Base-by-base conservation (phyloP, 2,888 invertebrate genomes). In the Pelosia muscerda region DNA sequence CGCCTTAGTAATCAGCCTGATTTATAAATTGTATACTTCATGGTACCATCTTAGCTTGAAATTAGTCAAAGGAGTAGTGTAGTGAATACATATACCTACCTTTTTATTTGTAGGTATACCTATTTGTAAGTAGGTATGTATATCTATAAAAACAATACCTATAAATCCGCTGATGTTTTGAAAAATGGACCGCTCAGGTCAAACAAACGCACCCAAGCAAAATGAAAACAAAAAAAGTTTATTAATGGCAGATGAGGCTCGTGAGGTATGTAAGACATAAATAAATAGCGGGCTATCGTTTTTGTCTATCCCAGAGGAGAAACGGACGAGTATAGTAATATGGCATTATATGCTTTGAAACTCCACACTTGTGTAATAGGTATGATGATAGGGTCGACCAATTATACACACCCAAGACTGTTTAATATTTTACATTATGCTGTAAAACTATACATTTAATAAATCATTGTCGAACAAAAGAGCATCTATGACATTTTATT, bases 201-300 rank as follows among this genome's bases (percentile, higher is more conserved):
- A n/a, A 19, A 49, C 49, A n/a, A 19, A 49, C 49, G 9, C 19
- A 49, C 49, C 9, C n/a, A 49, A 3, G 15, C 5, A 19, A 8
- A n/a, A 49, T 49, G n/a, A 49, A 49, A n/a, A 49, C 49, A 49
- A 49, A 49, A n/a, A 42, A 49, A 49, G 49, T n/a, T n/a, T 49
- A 49, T 49, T 49, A 49, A 49, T 49, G 49, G 49, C 6, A 49
- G 19, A 19, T n/a, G 19, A 19, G 19, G n/a, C n/a, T 49, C n/a
- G n/a, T n/a, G 49, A 49, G 49, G 49, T 49, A n/a, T 49, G 49
- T 49, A 49, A 49, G 49, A 49, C 49, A n/a, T 49, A 49, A 49
- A 49, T 49, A 49, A 49, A 49, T 49, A 49, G 49, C n/a, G n/a
- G 9, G n/a, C 49, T n/a, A n/a, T 9, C 49, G 49, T 49, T 49